These are phyloP conservation scores for Cyprinodon variegatus DNA, from an alignment of 2,113 vertebrate genomes.

Conservation along the genomic window DNA sequence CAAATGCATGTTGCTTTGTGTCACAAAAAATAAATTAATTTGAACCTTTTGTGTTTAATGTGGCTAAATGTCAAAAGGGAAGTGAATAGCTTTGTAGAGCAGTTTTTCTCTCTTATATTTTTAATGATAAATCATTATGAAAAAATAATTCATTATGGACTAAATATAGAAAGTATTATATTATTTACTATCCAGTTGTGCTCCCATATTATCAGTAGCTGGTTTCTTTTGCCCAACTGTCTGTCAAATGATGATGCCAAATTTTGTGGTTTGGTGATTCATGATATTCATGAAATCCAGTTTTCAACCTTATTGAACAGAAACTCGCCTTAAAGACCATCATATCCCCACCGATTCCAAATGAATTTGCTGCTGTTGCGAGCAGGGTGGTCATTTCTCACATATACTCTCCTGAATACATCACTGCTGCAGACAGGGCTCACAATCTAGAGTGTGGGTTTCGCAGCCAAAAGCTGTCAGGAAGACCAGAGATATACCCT, in stretches of 20 bases:
- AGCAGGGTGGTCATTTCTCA: constrained; percentile 17
- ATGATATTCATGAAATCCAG: neutral
- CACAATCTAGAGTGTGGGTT: constrained; percentile 8
- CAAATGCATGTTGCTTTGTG: neutral
- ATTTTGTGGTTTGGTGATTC: neutral
- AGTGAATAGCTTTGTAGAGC: neutral
- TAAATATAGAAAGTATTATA: constrained; percentile 46
- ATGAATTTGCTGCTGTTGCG: constrained; percentile 22
- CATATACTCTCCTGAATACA: constrained; percentile 7
- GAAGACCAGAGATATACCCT: constrained; percentile 83
- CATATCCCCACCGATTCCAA: neutral
- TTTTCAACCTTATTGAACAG: constrained; percentile 16
- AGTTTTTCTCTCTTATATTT: constrained; percentile 13
- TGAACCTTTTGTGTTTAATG: neutral
- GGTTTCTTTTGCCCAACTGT: constrained; percentile 42
- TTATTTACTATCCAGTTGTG: constrained; percentile 85
- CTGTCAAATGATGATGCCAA: too few relatives aligned
- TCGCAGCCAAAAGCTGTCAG: constrained; percentile 76
- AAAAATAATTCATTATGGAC: too few relatives aligned
- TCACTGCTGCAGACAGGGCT: constrained; percentile 27
- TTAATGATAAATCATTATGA: too few relatives aligned
- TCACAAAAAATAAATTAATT: neutral
- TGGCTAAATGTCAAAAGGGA: neutral
- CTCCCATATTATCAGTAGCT: constrained; percentile 85
- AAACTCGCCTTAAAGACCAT: neutral